phyloP scores from a whole-genome alignment of 2,113 vertebrate species.

The Vulpes lagopus region DNA sequence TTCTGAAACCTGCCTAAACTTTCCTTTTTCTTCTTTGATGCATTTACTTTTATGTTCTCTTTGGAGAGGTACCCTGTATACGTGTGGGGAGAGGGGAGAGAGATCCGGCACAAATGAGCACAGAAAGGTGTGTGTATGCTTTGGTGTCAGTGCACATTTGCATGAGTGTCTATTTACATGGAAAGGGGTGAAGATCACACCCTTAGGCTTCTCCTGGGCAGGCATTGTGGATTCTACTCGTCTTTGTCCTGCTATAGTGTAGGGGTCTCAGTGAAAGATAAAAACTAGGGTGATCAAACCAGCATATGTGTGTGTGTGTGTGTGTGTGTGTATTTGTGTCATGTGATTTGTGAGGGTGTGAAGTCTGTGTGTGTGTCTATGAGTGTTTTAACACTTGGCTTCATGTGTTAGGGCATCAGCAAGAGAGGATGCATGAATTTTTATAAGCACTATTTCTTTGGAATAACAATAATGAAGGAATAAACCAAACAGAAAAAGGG shows the following conservation, averaged over 20 bases:
- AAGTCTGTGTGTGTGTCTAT: not conserved
- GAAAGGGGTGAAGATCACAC: not conserved
- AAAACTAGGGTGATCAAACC: not conserved
- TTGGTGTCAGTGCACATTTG: not conserved
- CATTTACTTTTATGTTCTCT: not conserved
- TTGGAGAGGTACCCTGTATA: not conserved
- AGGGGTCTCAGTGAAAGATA: not conserved
- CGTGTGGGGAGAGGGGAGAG: not conserved
- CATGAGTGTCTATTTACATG: not conserved
- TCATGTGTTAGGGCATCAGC: not conserved
- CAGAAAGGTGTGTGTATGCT: not conserved
- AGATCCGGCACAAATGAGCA: too few species aligned
- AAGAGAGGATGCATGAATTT: not conserved
- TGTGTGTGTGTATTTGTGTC: not conserved
- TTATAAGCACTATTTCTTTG: not conserved
- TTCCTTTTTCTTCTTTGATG: not conserved
- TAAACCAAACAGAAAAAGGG: not conserved
- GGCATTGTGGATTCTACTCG: not conserved
- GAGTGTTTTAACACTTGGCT: not conserved
- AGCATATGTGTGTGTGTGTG: not conserved
- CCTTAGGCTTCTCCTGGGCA: not conserved
- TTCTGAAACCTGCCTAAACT: not conserved
- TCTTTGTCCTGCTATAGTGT: not conserved
- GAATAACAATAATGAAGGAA: not conserved
- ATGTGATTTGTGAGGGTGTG: not conserved